Conservation (phyloP, 2,797 vertebrate genomes). For the Tragelaphus oryx region DNA sequence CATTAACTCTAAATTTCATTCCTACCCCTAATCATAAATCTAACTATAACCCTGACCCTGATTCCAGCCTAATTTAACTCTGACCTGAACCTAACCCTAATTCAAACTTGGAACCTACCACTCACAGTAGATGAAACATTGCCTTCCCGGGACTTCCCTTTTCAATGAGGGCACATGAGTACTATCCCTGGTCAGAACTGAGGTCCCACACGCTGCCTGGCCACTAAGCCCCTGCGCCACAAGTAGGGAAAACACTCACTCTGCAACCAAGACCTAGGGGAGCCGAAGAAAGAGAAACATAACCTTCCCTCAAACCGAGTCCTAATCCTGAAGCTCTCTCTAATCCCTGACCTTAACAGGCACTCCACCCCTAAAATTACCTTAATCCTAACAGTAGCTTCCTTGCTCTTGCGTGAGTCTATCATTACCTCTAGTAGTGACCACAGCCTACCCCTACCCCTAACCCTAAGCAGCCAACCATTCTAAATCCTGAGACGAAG, state of each 20-base stretch:
- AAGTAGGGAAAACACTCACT: not conserved
- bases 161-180: not conserved
- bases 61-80: not conserved
- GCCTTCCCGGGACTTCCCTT: not conserved
- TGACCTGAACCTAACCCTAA: not conserved
- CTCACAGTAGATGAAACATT: not conserved
- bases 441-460: not conserved
- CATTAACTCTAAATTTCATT: not conserved
- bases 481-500: not conserved
- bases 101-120: not conserved
- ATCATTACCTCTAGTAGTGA: not conserved
- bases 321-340: not conserved
- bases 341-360: not conserved
- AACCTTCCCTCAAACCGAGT: not conserved
- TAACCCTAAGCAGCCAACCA: not conserved
- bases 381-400: not conserved
- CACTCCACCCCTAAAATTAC: not conserved
- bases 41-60: not conserved
- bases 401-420: accelerated
- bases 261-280: not conserved
- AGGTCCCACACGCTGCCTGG: not conserved
- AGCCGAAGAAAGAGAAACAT: not conserved
- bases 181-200: not conserved
- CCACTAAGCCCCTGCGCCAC: not conserved
- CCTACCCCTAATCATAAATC: not conserved